phyloP scores from a whole-genome alignment of 2,888 invertebrate species.

The Apodemia duryi region DNA sequence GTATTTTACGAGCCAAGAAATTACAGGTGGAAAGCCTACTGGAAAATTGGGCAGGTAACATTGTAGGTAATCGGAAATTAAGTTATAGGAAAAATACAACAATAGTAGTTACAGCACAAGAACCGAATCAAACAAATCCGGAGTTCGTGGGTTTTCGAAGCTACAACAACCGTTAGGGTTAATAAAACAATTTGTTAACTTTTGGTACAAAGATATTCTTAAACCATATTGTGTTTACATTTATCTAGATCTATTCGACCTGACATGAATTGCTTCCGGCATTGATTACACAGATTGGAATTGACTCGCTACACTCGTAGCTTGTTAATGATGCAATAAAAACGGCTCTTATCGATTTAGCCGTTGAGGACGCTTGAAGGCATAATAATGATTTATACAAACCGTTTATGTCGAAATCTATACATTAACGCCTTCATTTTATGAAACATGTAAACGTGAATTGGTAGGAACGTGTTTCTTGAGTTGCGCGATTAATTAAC shows the following conservation, averaged over 20 bases:
- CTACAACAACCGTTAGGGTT: neutral
- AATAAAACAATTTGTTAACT: neutral
- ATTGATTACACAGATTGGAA: conserved; percentile 73
- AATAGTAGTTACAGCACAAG: neutral
- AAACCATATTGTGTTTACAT: conserved; percentile 2
- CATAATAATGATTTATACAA: conserved; percentile 70
- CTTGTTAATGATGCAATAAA: conserved; percentile 76
- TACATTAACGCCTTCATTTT: conserved; percentile 64
- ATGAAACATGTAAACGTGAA: conserved; percentile 61
- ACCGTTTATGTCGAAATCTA: conserved; percentile 62
- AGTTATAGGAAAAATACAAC: no score
- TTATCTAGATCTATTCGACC: neutral
- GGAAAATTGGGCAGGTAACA: no score
- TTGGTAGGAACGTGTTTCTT: conserved; percentile 63
- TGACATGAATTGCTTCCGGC: conserved; percentile 51
- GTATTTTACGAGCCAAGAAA: no score
- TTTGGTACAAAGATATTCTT: neutral
- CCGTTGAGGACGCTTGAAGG: conserved; percentile 67
- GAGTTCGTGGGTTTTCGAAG: neutral
- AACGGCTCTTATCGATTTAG: conserved; percentile 73
- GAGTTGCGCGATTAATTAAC: conserved; percentile 75
- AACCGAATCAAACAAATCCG: neutral
- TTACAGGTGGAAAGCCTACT: no score
- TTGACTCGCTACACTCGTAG: conserved; percentile 62
- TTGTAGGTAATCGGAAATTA: no score